phyloP scores from a whole-genome alignment of 2,797 vertebrate genomes.

The Aphelocoma californica region DNA sequence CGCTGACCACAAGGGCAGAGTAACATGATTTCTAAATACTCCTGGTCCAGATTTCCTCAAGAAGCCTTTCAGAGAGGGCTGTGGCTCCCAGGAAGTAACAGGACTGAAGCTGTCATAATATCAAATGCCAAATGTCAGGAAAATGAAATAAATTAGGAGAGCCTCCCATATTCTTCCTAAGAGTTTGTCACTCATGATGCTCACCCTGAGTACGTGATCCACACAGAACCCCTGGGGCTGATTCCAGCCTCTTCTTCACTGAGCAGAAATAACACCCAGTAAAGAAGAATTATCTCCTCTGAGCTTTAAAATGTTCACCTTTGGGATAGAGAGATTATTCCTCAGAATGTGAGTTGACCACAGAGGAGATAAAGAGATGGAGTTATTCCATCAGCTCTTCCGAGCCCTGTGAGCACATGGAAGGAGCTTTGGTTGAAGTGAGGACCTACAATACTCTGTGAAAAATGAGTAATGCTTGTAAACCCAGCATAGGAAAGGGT shows the following conservation, averaged over 20 bases:
- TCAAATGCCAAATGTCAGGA: neutral
- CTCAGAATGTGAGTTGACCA: neutral
- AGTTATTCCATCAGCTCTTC: neutral
- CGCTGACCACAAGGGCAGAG: neutral
- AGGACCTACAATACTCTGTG: neutral
- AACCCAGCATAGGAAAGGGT: fast-evolving
- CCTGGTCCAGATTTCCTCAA: neutral
- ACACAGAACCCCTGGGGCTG: neutral
- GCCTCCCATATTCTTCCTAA: neutral
- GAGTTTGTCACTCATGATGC: neutral
- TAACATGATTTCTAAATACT: neutral
- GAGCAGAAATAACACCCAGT: neutral
- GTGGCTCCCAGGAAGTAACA: neutral
- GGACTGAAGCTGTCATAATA: neutral
- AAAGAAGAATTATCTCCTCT: neutral
- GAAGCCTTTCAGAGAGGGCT: neutral
- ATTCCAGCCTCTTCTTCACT: neutral
- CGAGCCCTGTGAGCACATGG: fast-evolving
- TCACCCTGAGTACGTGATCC: neutral
- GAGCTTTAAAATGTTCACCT: neutral
- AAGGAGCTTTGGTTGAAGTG: neutral
- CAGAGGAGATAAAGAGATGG: neutral
- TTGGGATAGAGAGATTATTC: neutral
- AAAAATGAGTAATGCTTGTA: neutral
- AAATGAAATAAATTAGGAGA: neutral